Evolutionary conservation across 2,113 vertebrate species (phyloP), one percentile per base, ranked within the genome.

Genomic region (Suncus etruscus): DNA sequence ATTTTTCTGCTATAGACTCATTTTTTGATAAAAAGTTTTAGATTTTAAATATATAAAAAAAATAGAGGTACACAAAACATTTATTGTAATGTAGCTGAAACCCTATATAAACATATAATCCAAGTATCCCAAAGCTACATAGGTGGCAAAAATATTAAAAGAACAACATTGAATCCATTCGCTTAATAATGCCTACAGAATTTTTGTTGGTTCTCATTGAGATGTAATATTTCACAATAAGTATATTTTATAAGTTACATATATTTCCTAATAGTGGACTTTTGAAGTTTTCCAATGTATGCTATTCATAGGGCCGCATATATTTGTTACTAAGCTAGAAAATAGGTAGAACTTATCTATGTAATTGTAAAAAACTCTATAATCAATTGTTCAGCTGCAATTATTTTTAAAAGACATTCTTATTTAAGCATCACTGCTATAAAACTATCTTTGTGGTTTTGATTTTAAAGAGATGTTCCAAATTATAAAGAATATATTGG

Each of bases 281-380:
- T 69, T 58, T 54, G n/a, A 48, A n/a, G 20, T 29, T 4, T 78
- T 90, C 76, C 39, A 27, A 80, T 74, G 82, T 87, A 73, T 48
- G 65, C 3, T 65, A 3, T 27, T 50, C 14, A 25, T 63, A 47
- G 51, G n/a, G 45, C 5, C 63, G 39, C 5, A 39, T 39, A 39
- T 39, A 39, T 39, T 3, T 39, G 39, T 39, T 39, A 39, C 39
- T 39, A 79, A 51, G 32, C 24, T 74, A 5, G 12, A 68, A 89
- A 87, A 73, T 89, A 91, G 58, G 29, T 31, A 82, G 25, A 27
- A 45, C 74, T 50, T 87, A 65, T 20, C n/a, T 82, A n/a, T 32
- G 12, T 24, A 86, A 79, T 16, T 69, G 48, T 54, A 61, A 61
- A 61, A 61, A 20, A 61, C 58, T 61, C 11, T 77, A 51, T 29